phyloP scores from a whole-genome alignment of 2,888 invertebrate genomes.

The Carcina quercana region DNA sequence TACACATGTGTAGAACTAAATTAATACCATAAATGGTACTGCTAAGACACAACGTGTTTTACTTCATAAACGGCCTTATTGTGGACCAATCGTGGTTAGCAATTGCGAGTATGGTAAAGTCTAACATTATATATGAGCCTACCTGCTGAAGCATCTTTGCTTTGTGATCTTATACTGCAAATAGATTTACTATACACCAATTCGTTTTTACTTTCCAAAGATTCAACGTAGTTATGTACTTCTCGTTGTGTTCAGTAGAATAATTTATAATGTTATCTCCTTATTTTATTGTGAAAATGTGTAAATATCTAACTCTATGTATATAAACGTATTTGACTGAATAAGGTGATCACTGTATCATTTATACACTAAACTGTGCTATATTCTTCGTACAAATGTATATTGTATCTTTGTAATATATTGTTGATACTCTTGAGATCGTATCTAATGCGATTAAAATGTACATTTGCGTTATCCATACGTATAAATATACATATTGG shows the following conservation, averaged over 20 bases:
- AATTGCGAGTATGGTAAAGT: constrained; percentile 28
- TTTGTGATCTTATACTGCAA: constrained; percentile 25
- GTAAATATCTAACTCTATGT: constrained; percentile 4
- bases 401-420: constrained; percentile 42
- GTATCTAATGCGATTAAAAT: constrained; percentile 46
- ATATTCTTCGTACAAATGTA: constrained; percentile 61
- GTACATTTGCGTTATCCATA: constrained; percentile 36
- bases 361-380: constrained; percentile 39
- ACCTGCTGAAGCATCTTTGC: constrained; percentile 29
- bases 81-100: constrained; percentile 58
- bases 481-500: constrained; percentile 30
- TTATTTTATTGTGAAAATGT: constrained; percentile 5
- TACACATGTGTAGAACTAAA: too few relatives aligned
- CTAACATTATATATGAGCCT: constrained; percentile 35
- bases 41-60: constrained; percentile 17
- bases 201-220: constrained; percentile 6
- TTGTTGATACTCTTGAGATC: constrained; percentile 45
- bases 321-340: constrained; percentile 38
- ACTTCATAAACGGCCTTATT: constrained; percentile 51
- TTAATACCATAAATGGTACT: too few relatives aligned
- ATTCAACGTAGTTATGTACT: constrained; percentile 23
- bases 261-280: constrained; percentile 6
- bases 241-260: constrained; percentile 42
- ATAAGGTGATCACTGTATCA: constrained; percentile 36
- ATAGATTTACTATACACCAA: constrained; percentile 2